phyloP scores from a whole-genome alignment of 2,888 invertebrate genomes.

The Sinelater perroti region DNA sequence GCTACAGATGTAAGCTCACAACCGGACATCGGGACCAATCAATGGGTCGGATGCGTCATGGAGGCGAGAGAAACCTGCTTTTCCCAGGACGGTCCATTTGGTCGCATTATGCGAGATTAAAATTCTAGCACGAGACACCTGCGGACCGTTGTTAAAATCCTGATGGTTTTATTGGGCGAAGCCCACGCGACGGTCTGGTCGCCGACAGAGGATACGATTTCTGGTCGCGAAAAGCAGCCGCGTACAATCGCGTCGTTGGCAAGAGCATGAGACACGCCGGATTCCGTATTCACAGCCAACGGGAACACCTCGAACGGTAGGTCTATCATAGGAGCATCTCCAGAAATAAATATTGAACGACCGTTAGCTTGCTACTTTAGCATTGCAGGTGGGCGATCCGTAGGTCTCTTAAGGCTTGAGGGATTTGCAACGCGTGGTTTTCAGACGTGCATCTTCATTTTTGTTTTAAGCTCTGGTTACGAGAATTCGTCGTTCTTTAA shows the following conservation, averaged over 20 bases:
- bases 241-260: background rate
- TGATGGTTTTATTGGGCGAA: slow-evolving; percentile 7
- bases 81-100: background rate
- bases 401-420: slow-evolving; percentile 17
- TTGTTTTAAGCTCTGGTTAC: slow-evolving; percentile 41
- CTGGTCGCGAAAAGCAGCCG: background rate
- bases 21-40: slow-evolving; percentile 1
- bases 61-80: background rate
- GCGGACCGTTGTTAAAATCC: slow-evolving; percentile 5
- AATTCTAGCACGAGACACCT: background rate
- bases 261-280: too few relatives aligned
- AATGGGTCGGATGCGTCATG: background rate
- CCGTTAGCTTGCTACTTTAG: slow-evolving; percentile 15
- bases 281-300: background rate
- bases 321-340: slow-evolving; percentile 12
- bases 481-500: slow-evolving; percentile 38
- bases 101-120: slow-evolving; percentile 6
- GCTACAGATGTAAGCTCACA: slow-evolving; percentile 14
- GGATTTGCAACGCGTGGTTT: slow-evolving; percentile 44
- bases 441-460: slow-evolving; percentile 43
- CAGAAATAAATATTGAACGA: slow-evolving; percentile 15
- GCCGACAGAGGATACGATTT: slow-evolving; percentile 6
- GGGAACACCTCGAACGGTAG: slow-evolving; percentile 9
- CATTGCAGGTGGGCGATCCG: slow-evolving; percentile 13
- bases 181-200: slow-evolving; percentile 3